These are phyloP conservation scores for Ophion ventricosus DNA, from an alignment of 2,888 invertebrate genomes.

Conservation along the genomic window DNA sequence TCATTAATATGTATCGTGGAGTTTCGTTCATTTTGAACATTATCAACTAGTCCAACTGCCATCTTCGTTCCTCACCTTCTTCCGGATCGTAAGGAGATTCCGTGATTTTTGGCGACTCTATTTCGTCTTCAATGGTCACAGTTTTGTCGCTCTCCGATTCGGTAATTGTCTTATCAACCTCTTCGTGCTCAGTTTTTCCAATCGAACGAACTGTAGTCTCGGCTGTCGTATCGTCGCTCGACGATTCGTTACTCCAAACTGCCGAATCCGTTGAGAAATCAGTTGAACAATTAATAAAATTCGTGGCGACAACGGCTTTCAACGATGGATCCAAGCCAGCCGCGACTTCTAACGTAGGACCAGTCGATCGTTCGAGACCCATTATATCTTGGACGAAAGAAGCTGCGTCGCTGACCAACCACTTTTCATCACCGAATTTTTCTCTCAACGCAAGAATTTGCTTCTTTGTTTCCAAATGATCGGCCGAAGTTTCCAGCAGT, in stretches of 20 bases:
- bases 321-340: conserved; percentile 58
- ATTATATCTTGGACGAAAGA: conserved; percentile 85
- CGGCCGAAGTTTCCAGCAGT: conserved; percentile 78
- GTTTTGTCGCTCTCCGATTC: conserved; percentile 68
- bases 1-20: not conserved
- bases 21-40: no score
- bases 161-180: conserved; percentile 73
- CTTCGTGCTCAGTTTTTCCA: conserved; percentile 65
- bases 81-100: conserved; percentile 74
- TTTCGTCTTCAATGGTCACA: conserved; percentile 18
- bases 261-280: conserved; percentile 23
- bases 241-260: conserved; percentile 34
- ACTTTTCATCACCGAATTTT: conserved; percentile 86
- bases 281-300: conserved; percentile 1
- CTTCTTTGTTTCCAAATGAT: conserved; percentile 86
- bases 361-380: conserved; percentile 82
- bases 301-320: conserved; percentile 30
- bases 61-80: conserved; percentile 71
- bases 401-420: conserved; percentile 85
- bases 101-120: conserved; percentile 25
- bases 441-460: conserved; percentile 85
- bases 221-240: conserved; percentile 16
- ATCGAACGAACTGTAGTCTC: conserved; percentile 11
- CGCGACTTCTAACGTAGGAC: conserved; percentile 70
- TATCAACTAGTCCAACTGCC: not conserved